Evolutionary conservation across 1,140 invertebrate genomes (phyloP).

Genomic region (Sitophilus oryzae): DNA sequence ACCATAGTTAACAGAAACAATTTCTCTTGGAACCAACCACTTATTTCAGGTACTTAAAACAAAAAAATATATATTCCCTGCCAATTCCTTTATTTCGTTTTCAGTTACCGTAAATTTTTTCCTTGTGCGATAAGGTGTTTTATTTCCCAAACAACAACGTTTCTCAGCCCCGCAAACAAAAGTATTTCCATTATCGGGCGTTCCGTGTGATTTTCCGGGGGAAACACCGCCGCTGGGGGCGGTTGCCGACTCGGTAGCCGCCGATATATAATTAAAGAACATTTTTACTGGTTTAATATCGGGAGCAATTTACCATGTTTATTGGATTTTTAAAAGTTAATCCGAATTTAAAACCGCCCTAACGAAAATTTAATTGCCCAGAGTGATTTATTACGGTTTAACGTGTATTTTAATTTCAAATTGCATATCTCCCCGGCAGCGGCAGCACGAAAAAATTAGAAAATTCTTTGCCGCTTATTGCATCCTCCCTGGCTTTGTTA

Average conservation of each 20-base stretch:
- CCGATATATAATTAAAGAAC: constrained; percentile 14
- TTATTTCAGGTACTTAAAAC: too few species aligned
- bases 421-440: not conserved
- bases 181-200: not conserved
- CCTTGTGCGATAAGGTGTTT: not conserved
- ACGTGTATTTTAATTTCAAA: constrained; percentile 27
- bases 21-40: too few species aligned
- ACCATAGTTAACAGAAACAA: too few species aligned
- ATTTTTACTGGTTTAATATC: constrained; percentile 17
- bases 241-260: not conserved
- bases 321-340: constrained; percentile 27
- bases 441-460: too few species aligned
- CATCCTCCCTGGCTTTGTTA: too few species aligned
- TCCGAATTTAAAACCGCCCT: constrained; percentile 20
- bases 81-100: too few species aligned
- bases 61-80: too few species aligned
- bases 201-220: constrained; percentile 4
- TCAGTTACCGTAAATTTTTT: too few species aligned
- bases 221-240: too few species aligned
- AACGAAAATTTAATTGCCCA: constrained; percentile 23
- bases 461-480: too few species aligned
- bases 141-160: not conserved
- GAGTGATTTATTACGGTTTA: constrained; percentile 24
- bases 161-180: not conserved
- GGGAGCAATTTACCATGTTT: constrained; percentile 23